Evolutionary conservation across 2,888 invertebrate genomes (phyloP), one percentile per base, ranked within the genome.

Genomic region (Temnothorax rugatulus): DNA sequence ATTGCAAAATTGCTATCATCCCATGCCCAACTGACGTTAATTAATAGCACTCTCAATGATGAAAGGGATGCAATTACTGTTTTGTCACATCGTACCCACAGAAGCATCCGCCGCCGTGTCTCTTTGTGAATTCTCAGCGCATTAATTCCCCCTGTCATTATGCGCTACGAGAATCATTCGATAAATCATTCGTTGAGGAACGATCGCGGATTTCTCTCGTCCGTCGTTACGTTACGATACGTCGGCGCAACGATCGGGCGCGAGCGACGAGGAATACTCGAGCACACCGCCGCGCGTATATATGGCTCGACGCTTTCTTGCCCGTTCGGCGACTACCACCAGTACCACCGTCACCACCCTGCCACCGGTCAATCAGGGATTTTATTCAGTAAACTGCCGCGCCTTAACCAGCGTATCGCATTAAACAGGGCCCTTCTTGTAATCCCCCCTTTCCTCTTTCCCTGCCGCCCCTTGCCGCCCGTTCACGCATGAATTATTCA

Each of bases 351-450:
- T 92, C 92, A 90, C 91, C 92, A 90, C 89, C 90, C 91, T 91
- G 93, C 92, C 92, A 92, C 91, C 90, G 92, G 93, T 94, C 94
- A 94, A 94, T 94, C 93, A 93, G 91, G 88, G 92, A 93, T 92
- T 94, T 93, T 93, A 93, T 93, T 93, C 92, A 89, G 92, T 92
- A 91, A 93, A 93, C 91, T 90, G 92, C 92, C 93, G 92, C 92
- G 92, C 92, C 92, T 93, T 92, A 92, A 92, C 92, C 92, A 91
- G 91, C 92, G 93, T 93, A 94, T 94, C 93, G 92, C 93, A 93
- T 94, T 93, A 93, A 94, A 94, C 91, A 90, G 90, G 90, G 90
- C 87, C 90, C 91, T 91, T 89, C 86, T 91, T 89, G 90, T 89
- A 90, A 88, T 87, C 86, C 89, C 81, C 84, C 83, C 34, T 15